A percentile compares a stretch with the other conserved stretches of the same genome.
Evolutionary conservation across 2,888 invertebrate genomes (phyloP).

Genomic region (Heteromurus nitidus): DNA sequence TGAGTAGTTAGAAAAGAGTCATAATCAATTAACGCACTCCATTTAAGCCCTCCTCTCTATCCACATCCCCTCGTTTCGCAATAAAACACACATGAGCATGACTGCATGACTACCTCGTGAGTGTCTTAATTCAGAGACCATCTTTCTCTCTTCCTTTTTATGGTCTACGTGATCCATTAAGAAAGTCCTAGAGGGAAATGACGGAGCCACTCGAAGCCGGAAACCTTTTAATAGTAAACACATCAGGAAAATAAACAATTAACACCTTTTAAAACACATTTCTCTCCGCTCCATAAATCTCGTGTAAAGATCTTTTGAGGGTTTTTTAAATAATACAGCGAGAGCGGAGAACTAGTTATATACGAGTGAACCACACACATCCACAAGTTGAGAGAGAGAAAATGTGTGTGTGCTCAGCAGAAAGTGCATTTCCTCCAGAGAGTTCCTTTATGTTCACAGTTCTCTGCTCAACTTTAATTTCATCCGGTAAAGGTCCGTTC

Average conservation of each 20-base stretch:
- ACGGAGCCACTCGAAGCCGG: too few relatives aligned
- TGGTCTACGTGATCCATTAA: neutral
- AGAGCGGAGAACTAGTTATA: too few relatives aligned
- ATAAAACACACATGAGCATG: neutral
- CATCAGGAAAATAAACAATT: constrained; percentile 61
- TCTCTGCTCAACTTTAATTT: too few relatives aligned
- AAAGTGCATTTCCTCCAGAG: constrained; percentile 9
- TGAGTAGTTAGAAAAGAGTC: too few relatives aligned
- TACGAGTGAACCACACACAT: too few relatives aligned
- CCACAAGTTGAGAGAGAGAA: too few relatives aligned
- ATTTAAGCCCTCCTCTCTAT: constrained; percentile 30
- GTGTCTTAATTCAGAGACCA: neutral
- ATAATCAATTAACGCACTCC: constrained; percentile 48
- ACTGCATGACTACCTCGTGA: too few relatives aligned
- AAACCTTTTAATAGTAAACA: constrained; percentile 31
- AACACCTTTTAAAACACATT: constrained; percentile 59
- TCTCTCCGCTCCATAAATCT: constrained; percentile 45
- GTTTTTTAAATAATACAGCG: constrained; percentile 8
- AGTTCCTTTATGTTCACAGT: too few relatives aligned
- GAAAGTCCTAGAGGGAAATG: too few relatives aligned
- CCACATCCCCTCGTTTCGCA: neutral
- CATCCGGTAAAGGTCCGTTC: too few relatives aligned
- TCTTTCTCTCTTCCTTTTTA: neutral
- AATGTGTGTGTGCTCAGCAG: too few relatives aligned
- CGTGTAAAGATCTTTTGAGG: neutral